Evolutionary conservation across 2,888 invertebrate species (phyloP).

Genomic region (Elegia similella): DNA sequence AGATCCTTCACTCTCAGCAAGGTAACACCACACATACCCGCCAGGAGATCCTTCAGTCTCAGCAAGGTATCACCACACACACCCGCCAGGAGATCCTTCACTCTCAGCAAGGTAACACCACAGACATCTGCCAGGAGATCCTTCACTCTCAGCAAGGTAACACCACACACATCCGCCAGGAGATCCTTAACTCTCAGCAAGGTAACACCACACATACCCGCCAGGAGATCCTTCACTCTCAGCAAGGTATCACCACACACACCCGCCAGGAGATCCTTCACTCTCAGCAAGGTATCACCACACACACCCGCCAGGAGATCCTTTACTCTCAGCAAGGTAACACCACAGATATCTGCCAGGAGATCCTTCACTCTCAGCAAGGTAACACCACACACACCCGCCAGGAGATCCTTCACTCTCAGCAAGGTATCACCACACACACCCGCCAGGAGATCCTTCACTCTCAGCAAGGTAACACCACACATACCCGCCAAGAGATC

Average conservation of each 20-base stretch:
- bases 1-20: constrained; percentile 92
- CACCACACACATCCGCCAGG: no score
- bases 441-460: constrained; percentile 91
- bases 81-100: constrained; percentile 91
- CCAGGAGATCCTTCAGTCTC: constrained; percentile 89
- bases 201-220: no score
- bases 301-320: constrained; percentile 89
- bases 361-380: constrained; percentile 92
- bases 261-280: constrained; percentile 91
- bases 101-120: constrained; percentile 90
- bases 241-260: no score
- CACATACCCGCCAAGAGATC: constrained; percentile 89
- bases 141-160: constrained; percentile 91
- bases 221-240: constrained; percentile 89
- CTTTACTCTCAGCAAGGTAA: constrained; percentile 91
- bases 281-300: constrained; percentile 91
- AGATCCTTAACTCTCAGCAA: constrained; percentile 92
- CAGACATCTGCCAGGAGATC: constrained; percentile 89
- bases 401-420: constrained; percentile 89
- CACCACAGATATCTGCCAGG: no score
- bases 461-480: constrained; percentile 90
- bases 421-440: no score
- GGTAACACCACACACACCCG: no score
- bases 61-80: no score
- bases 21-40: no score